Base-by-base conservation (phyloP, 1,140 invertebrate genomes). In the Gerris buenoi region DNA sequence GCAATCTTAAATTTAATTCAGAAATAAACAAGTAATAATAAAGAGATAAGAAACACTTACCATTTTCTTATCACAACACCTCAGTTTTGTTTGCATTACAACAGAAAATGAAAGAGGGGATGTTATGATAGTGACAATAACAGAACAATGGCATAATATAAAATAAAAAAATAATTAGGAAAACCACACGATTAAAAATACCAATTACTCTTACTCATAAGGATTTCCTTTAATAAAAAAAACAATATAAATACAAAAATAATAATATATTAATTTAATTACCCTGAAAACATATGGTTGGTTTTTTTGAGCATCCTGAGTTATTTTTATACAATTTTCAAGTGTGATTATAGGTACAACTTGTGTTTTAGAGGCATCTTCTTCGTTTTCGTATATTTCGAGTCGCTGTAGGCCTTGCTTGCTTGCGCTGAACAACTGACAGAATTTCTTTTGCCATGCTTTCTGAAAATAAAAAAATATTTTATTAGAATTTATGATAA, bases 311-410 rank as follows among this genome's bases (percentile, higher is more conserved):
- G 76, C 66, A 63, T 76, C 72, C 76, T 84, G 81, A 56, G 85
- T 84, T 74, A 93, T 90, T 83, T 92, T 92, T 23, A 91, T 84
- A 75, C 90, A 92, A 75, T 90, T 88, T 79, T 90, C 88, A 46
- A 92, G 78, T 1, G 89, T 89, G 68, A 92, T 85, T 62, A 92
- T 90, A 73, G 85, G 86, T 58, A 84, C 82, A 65, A 83, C 81
- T 56, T 81, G 79, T 72, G 80, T 81, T 75, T 86, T 84, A 18
- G 84, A 75, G 72, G 85, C 85, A 74, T 88, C 85, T 22, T 83
- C 81, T 76, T 87, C 85, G 76, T 80, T 86, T 61, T 92, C 90
- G 77, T 88, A 91, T 70, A 92, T 85, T 81, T 93, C 90, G 29
- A 92, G 77, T 61, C 90, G 80, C 74, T 89, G 87, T 70, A 92